phyloP scores from a whole-genome alignment of 2,113 vertebrate species.

The Nothoprocta perdicaria region DNA sequence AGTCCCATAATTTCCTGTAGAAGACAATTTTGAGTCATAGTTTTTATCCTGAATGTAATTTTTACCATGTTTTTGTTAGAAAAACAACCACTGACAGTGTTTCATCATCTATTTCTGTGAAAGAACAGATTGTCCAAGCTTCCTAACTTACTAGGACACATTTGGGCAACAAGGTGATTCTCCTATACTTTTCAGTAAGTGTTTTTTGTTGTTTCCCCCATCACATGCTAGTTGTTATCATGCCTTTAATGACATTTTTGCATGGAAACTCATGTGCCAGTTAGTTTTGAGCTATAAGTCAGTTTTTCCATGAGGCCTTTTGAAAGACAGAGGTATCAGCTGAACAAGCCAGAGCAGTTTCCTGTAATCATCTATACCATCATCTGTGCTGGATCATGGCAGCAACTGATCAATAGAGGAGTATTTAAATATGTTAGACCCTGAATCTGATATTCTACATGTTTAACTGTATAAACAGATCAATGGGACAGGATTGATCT shows the following conservation, averaged over 20 bases:
- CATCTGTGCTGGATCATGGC: slow-evolving; percentile 84
- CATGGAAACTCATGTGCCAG: neutral
- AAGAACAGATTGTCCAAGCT: neutral
- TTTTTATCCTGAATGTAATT: neutral
- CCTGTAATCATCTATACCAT: slow-evolving; percentile 82
- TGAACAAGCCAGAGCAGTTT: slow-evolving; percentile 74
- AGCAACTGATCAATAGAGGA: slow-evolving; percentile 85
- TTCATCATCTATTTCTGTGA: neutral
- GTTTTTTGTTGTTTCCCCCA: neutral
- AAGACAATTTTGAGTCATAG: neutral
- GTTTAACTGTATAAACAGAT: slow-evolving; percentile 85
- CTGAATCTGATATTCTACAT: slow-evolving; percentile 86
- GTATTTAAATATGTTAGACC: slow-evolving; percentile 89
- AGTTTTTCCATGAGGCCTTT: slow-evolving; percentile 25
- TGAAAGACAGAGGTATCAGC: slow-evolving; percentile 45
- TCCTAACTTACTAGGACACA: neutral
- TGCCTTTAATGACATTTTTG: neutral
- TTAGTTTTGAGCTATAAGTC: slow-evolving; percentile 13
- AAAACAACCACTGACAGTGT: neutral
- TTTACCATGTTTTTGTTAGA: neutral
- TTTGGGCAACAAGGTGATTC: neutral
- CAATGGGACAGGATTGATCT: slow-evolving; percentile 81
- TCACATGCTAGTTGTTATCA: neutral
- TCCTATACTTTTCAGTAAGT: neutral
- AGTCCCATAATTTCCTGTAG: neutral